Evolutionary conservation across 2,113 vertebrate species (phyloP).

Genomic region (Caloenas nicobarica): DNA sequence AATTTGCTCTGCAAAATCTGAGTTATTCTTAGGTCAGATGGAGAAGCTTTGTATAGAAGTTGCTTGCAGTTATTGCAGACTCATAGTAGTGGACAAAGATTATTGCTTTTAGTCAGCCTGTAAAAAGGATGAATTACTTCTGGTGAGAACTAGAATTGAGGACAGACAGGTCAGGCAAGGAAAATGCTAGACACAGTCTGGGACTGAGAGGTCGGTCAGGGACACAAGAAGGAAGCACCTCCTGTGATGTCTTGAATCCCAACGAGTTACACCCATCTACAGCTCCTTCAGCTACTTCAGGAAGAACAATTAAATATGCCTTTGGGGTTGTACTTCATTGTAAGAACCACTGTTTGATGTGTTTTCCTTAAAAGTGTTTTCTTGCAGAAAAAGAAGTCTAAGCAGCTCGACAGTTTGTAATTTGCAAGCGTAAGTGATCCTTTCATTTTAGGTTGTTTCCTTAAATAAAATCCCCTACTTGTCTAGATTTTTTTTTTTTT

Average conservation of each 20-base stretch:
- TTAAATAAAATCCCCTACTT: not conserved
- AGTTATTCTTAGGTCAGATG: not conserved
- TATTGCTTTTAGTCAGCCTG: not conserved
- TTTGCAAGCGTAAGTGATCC: slow-evolving; percentile 1
- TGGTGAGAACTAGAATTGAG: not conserved
- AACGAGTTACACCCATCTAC: not conserved
- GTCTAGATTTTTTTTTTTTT: not conserved
- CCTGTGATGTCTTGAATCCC: not conserved
- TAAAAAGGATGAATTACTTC: not conserved
- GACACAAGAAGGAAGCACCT: not conserved
- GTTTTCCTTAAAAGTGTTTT: not conserved
- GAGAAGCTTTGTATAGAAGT: not conserved
- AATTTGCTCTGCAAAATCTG: not conserved
- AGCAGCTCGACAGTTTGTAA: not conserved
- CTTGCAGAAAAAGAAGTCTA: not conserved
- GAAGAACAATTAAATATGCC: not conserved
- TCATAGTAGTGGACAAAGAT: not conserved
- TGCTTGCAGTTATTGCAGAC: not conserved
- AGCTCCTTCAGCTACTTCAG: not conserved
- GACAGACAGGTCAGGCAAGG: not conserved
- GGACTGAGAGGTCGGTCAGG: not conserved
- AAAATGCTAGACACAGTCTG: not conserved
- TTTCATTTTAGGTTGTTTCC: slow-evolving; percentile 10
- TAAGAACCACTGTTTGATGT: not conserved
- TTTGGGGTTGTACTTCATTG: not conserved